Conservation (phyloP, 2,113 vertebrate species). For the Malaclemys terrapin region DNA sequence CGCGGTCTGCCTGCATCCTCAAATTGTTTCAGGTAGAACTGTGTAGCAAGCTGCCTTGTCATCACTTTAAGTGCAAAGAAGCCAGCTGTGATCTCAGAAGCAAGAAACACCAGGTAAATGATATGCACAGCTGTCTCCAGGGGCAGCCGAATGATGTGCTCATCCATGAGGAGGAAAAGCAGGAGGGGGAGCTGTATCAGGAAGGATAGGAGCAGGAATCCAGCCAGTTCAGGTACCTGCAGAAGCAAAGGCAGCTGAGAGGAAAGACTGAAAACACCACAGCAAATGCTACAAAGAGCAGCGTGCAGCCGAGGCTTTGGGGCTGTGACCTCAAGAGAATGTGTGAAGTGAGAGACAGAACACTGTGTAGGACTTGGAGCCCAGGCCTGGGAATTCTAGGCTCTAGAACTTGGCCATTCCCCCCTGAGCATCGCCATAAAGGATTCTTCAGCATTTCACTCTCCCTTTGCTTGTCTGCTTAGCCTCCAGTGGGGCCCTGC, state of each 20-base stretch:
- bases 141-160: constrained; percentile 78
- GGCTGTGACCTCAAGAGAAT: background rate
- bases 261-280: fast-evolving
- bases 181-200: constrained; percentile 88
- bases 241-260: constrained; percentile 11
- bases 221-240: constrained; percentile 87
- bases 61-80: constrained; percentile 81
- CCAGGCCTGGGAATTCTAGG: background rate
- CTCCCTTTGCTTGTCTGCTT: background rate
- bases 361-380: background rate
- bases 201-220: constrained; percentile 88
- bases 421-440: background rate
- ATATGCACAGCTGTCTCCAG: constrained; percentile 83
- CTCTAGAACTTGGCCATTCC: too few relatives aligned
- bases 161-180: constrained; percentile 87
- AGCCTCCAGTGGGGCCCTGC: background rate
- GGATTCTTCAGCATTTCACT: background rate
- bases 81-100: constrained; percentile 75
- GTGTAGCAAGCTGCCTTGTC: constrained; percentile 81
- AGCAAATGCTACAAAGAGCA: background rate
- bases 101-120: constrained; percentile 82
- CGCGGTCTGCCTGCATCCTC: constrained; percentile 18
- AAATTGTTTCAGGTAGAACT: constrained; percentile 83
- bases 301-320: background rate
- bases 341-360: background rate